Evolutionary conservation across 1,140 invertebrate species (phyloP), one percentile per base, ranked within the genome.

Genomic region (Temnothorax longispinosus): DNA sequence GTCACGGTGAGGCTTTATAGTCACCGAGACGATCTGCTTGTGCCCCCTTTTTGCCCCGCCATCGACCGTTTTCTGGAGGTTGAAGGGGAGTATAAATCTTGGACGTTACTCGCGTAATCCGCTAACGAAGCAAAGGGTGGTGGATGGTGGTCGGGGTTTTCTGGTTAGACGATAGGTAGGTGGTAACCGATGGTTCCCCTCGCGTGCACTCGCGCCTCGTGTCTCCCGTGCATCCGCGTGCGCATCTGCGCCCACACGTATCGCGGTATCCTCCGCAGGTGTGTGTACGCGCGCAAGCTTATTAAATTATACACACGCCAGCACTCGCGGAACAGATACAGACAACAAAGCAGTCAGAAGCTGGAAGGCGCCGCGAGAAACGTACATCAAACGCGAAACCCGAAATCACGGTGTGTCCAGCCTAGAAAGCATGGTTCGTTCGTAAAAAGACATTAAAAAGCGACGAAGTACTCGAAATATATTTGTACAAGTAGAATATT

Each of bases 1-100:
- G 50, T 62, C 72, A 91, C 72, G 80, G 62, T 84, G 89, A 75
- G 90, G 75, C 52, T 91, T 91, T 91, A 91, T 91, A 91, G 75
- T 85, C 89, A 64, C 44, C 87, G 78, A 41, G 67, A 82, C 86
- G 54, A 80, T 89, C 75, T 84, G 71, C 64, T 86, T 88, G 69
- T 88, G 77, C 65, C 77, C 86, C 71, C 87, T 88, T 87, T 84
- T 76, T 64, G 87, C 90, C 90, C 89, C 90, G 90, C 90, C 90
- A 88, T 85, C 65, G 27, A 10, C 65, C 41, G 47, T 77, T 85
- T 89, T 85, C 27, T 13, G 64, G 62, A 89, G 27, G 47, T 52
- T 44, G 90, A 88, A 91, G 85, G 89, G 78, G 90, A 87, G 56
- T 80, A 89, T 85, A 78, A 78, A 82, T 89, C 85, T 90, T 80